Base-by-base conservation (phyloP, 1,140 invertebrate species). In the Spodoptera frugiperda region DNA sequence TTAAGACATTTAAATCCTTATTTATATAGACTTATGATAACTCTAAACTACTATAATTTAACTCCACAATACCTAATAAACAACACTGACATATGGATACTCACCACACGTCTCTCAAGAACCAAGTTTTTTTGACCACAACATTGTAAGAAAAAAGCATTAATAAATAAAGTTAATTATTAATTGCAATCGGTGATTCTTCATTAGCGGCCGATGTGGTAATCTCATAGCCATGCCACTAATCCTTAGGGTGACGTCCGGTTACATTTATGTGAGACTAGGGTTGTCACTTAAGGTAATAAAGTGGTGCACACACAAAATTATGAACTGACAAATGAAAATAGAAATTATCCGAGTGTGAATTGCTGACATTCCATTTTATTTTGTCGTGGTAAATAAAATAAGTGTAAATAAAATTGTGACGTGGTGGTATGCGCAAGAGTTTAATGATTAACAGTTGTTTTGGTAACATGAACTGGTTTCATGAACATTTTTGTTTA, bases 121-220 rank as follows among this genome's bases (percentile, higher is more conserved):
- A 19, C 11, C 54, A 57, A 4, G 25, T 6, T 25, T 51, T n/a
- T 14, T 53, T 30, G n/a, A 11, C 8, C 3, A 30, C 8, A 33
- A 30, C 44, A 55, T 49, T n/a, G 21, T n/a, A 46, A 71, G 10
- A 25, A 39, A 54, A 17, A 49, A 71, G 39, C 46, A 14, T 4
- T 19, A 51, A 65, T 44, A 57, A 44, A 68, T 61, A 77, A 74
- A 81, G 75, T 82, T 78, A 81, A 80, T 79, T 80, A 83, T 80
- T 84, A 80, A 88, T 82, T 84, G 83, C 90, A 91, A 92, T 91
- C 86, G 90, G 90, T 94, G 91, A 94, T 94, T 94, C 91, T 94
- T 93, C 90, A 94, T 94, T 94, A 94, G 91, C 84, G 91, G 89
- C 87, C 87, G 87, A 89, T 90, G 88, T 91, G 88, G 92, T 94